These are phyloP conservation scores for Hedya salicella DNA, from an alignment of 2,888 invertebrate genomes.

Conservation along the genomic window DNA sequence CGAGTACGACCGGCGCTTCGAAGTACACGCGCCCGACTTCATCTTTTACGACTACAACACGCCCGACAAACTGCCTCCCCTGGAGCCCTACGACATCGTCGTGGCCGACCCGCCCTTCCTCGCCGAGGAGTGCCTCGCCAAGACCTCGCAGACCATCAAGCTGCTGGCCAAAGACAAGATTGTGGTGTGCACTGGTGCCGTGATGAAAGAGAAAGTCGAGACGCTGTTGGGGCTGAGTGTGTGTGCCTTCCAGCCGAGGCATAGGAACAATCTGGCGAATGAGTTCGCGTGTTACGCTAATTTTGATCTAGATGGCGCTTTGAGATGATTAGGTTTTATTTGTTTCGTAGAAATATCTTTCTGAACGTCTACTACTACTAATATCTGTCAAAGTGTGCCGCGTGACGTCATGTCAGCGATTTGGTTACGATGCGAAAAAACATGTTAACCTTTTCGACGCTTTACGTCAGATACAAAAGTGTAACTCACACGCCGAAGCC, in stretches of 20 bases:
- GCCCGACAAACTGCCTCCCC: slow-evolving; percentile 87
- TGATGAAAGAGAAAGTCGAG: slow-evolving; percentile 90
- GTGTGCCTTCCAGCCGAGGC: slow-evolving; percentile 91
- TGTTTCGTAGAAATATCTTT: too few relatives aligned
- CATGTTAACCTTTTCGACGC: too few relatives aligned
- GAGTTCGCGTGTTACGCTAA: slow-evolving; percentile 96
- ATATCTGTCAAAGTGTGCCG: too few relatives aligned
- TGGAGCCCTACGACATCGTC: slow-evolving; percentile 90
- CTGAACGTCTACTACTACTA: too few relatives aligned
- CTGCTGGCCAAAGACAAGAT: slow-evolving; percentile 90
- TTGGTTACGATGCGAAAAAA: too few relatives aligned
- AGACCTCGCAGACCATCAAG: slow-evolving; percentile 91
- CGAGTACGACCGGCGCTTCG: slow-evolving; percentile 95
- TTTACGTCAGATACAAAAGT: too few relatives aligned
- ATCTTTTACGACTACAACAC: slow-evolving; percentile 94
- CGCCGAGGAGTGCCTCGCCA: slow-evolving; percentile 95
- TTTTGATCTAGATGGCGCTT: slow-evolving; percentile 87
- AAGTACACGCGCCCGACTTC: slow-evolving; percentile 91
- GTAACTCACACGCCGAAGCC: too few relatives aligned
- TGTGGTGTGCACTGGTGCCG: slow-evolving; percentile 94
- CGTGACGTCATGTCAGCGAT: too few relatives aligned
- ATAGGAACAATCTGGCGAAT: slow-evolving; percentile 96
- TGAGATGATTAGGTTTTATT: slow-evolving; percentile 66
- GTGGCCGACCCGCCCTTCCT: slow-evolving; percentile 98
- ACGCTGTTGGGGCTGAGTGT: slow-evolving; percentile 86